Evolutionary conservation across 2,797 vertebrate genomes (phyloP).

Genomic region (Numenius phaeopus): DNA sequence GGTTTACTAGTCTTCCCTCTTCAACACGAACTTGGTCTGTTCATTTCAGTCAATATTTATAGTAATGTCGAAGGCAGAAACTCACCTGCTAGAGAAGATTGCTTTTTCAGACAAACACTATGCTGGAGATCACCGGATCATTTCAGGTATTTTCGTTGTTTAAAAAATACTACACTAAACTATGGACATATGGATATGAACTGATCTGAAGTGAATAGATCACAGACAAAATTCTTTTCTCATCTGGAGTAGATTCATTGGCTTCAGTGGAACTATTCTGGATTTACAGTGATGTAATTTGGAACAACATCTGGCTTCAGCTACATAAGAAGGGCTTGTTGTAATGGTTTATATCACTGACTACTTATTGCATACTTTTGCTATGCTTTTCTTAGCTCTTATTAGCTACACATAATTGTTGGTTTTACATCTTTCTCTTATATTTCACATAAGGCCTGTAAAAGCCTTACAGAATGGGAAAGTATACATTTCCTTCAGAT

Average conservation of each 20-base stretch:
- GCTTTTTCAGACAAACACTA: background rate
- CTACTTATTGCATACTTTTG: constrained; percentile 33
- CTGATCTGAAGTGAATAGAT: constrained; percentile 36
- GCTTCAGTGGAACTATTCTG: constrained; percentile 54
- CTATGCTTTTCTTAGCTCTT: background rate
- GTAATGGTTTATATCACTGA: constrained; percentile 47
- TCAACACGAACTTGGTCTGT: background rate
- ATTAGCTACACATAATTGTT: background rate
- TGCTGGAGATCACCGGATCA: background rate
- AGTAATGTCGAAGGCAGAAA: background rate
- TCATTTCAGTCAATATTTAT: background rate
- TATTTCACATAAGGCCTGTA: background rate
- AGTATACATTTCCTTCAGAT: background rate
- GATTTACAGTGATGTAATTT: constrained; percentile 69
- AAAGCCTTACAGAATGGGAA: background rate
- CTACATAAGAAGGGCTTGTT: background rate
- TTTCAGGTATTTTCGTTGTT: constrained; percentile 1
- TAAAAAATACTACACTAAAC: background rate
- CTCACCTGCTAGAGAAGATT: background rate
- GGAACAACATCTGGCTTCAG: constrained; percentile 51
- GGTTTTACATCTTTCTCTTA: background rate
- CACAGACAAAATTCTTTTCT: constrained; percentile 58
- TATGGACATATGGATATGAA: background rate
- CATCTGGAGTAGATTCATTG: constrained; percentile 62
- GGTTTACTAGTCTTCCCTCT: background rate